Evolutionary conservation across 2,797 vertebrate genomes (phyloP).

Genomic region (Aselliscus stoliczkanus): DNA sequence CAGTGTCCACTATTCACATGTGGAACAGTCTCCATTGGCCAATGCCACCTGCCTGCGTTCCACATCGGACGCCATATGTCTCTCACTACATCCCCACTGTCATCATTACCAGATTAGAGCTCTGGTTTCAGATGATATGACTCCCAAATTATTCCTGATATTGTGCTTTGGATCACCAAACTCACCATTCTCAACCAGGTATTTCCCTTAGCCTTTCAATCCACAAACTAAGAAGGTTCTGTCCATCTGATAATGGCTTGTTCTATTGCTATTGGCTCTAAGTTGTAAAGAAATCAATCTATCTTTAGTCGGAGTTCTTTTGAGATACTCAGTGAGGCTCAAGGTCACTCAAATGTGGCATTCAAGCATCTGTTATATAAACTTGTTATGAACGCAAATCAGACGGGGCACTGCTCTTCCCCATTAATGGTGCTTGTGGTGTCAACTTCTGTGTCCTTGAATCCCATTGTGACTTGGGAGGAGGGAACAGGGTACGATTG

Average conservation of each 20-base stretch:
- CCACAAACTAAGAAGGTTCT: neutral
- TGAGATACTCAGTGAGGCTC: neutral
- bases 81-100: neutral
- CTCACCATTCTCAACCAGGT: neutral
- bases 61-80: neutral
- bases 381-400: neutral
- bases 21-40: neutral
- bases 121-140: neutral
- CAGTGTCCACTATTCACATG: neutral
- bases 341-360: neutral
- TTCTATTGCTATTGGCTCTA: neutral
- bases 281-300: neutral
- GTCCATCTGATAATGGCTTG: neutral
- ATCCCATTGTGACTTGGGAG: neutral
- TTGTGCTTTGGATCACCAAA: neutral
- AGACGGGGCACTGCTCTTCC: neutral
- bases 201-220: neutral
- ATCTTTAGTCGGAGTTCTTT: neutral
- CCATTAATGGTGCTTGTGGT: neutral
- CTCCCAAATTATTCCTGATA: neutral
- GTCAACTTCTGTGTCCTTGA: neutral
- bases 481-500: neutral
- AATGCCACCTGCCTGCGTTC: neutral
- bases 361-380: neutral
- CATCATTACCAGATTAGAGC: neutral